These are phyloP conservation scores for Esox masquinongy DNA, from an alignment of 2,797 vertebrate genomes.

Conservation along the genomic window DNA sequence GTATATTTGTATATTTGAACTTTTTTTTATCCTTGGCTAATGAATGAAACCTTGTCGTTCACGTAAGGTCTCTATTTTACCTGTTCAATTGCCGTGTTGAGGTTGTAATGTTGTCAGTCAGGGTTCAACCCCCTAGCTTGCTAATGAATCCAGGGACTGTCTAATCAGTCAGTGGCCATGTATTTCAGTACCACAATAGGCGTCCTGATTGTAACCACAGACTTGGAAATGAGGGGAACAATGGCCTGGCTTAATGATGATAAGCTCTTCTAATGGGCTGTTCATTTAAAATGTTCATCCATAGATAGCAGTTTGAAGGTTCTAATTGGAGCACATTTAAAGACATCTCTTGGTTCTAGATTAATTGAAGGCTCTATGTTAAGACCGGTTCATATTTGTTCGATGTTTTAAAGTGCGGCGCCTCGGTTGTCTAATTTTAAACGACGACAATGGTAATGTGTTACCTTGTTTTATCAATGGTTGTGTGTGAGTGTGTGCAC, in stretches of 20 bases:
- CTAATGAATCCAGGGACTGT: slow-evolving; percentile 72
- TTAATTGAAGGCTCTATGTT: slow-evolving; percentile 41
- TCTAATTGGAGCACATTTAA: slow-evolving; percentile 67
- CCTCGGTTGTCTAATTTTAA: slow-evolving; percentile 37
- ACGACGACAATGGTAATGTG: slow-evolving; percentile 25
- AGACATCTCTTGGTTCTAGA: slow-evolving; percentile 54
- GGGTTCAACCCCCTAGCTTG: slow-evolving; percentile 63
- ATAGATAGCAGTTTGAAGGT: slow-evolving; percentile 64
- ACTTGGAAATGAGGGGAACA: slow-evolving; percentile 73
- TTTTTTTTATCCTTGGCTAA: slow-evolving; percentile 5
- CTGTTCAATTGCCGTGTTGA: slow-evolving; percentile 46
- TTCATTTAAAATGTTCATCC: slow-evolving; percentile 65
- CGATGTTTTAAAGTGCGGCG: background rate
- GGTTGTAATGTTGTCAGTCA: slow-evolving; percentile 57
- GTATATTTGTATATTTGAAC: slow-evolving; percentile 7
- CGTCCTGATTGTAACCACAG: slow-evolving; percentile 75
- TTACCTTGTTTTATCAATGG: slow-evolving; percentile 74
- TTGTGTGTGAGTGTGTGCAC: background rate
- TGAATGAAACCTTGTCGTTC: background rate
- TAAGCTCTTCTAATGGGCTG: slow-evolving; percentile 73
- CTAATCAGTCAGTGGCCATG: slow-evolving; percentile 70
- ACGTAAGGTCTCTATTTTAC: slow-evolving; percentile 37
- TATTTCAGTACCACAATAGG: slow-evolving; percentile 71
- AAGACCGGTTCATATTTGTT: slow-evolving; percentile 44
- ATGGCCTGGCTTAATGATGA: slow-evolving; percentile 74